phyloP scores from a whole-genome alignment of 2,113 vertebrate species.

The Dicaeum eximium region DNA sequence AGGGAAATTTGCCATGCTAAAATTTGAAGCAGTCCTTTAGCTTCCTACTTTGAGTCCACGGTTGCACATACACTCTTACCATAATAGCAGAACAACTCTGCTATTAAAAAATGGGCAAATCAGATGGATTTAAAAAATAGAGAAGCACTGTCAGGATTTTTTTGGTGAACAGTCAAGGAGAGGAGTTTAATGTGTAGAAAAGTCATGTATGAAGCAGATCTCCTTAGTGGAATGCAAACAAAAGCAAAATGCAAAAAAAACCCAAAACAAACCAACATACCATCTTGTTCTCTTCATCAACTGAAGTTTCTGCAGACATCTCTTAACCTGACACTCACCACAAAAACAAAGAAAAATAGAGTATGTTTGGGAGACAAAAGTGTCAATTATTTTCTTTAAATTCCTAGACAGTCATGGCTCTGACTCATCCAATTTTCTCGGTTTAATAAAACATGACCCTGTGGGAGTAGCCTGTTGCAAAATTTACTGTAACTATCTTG shows the following conservation, averaged over 20 bases:
- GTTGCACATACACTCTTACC: not conserved
- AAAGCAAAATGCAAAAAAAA: not conserved
- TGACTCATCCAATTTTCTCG: conserved; percentile 16
- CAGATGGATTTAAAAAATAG: not conserved
- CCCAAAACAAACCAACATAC: no score
- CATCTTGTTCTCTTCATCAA: not conserved
- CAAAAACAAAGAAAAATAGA: not conserved
- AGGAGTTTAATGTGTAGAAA: not conserved
- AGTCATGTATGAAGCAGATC: not conserved
- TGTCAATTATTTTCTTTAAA: conserved; percentile 22
- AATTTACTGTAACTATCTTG: not conserved
- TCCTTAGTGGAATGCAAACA: not conserved
- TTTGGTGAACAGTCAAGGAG: not conserved
- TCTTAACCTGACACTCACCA: not conserved
- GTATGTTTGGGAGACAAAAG: not conserved
- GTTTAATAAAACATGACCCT: conserved; percentile 3
- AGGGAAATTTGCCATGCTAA: not conserved
- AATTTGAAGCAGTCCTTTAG: not conserved
- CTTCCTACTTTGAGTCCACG: not conserved
- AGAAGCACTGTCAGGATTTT: not conserved
- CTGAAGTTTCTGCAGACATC: not conserved
- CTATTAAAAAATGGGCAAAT: not conserved
- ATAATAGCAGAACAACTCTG: not conserved
- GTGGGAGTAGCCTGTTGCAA: not conserved
- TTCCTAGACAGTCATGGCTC: conserved; percentile 7